Evolutionary conservation across 1,140 invertebrate genomes (phyloP), one percentile per base, ranked within the genome.

Genomic region (Pseudachorutes palmiensis): DNA sequence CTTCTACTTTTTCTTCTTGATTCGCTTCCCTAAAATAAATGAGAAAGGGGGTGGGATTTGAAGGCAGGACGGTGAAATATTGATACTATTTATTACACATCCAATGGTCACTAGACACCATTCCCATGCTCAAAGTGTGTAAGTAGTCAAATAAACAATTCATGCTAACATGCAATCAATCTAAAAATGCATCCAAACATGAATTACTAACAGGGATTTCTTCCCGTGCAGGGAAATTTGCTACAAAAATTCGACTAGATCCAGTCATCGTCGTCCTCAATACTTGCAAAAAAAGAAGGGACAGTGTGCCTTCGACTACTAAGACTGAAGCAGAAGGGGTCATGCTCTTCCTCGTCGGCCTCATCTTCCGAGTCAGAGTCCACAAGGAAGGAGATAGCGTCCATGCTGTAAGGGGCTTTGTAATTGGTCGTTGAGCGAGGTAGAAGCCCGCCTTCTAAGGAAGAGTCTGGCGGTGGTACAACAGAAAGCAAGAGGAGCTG

Each of bases 281-380:
- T 48, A 29, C 61, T 63, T 24, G 61, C 14, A 32, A 63, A 63
- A 45, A 63, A 63, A 14, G 61, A 41, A 3, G 61, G 61, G 3
- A 41, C 12, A 14, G 61, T 48, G 31, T 63, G 61, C 16, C 33
- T 3, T 36, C 41, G 61, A 19, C 12, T 24, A 24, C 2, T 36
- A 28, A 63, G 61, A n/a, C 61, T 45, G 36, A 45, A 63, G 30
- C 26, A 2, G 41, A 63, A 63, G 28, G 3, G 26, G 26, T 63
- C 61, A 5, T 63, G 3, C 61, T 36, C 61, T 2, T 45, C 61
- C 3, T 63, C 61, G 12, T 63, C 61, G 14, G 9, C 51, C 12
- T 55, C 51, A 26, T 55, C 12, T 19, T 45, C 36, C 9, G 19
- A 45, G 36, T 19, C 19, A 45, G 36, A 45, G 19, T 45, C 36